Evolutionary conservation across 1,140 invertebrate genomes (phyloP).

Genomic region (Aphelenchoides fujianensis): DNA sequence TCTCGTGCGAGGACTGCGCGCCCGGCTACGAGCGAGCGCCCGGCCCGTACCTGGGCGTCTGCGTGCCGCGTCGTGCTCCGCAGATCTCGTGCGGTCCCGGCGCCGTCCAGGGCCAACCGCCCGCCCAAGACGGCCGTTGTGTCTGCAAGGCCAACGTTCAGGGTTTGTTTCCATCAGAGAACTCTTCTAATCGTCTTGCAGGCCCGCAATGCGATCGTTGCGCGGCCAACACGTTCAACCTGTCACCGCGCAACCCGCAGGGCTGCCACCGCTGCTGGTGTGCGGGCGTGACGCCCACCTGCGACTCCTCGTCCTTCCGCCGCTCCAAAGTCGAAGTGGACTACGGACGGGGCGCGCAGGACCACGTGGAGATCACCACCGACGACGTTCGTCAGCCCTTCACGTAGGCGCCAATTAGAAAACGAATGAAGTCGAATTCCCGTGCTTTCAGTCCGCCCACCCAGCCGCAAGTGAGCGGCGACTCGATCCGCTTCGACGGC

Average conservation of each 20-base stretch:
- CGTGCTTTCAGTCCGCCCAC: constrained; percentile 40
- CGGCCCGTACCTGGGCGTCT: constrained; percentile 78
- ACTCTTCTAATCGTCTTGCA: no score
- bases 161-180: constrained; percentile 66
- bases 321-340: constrained; percentile 45
- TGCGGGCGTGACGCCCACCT: constrained; percentile 73
- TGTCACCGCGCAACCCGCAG: constrained; percentile 72
- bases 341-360: constrained; percentile 52
- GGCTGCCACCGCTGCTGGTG: constrained; percentile 92
- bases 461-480: constrained; percentile 63
- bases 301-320: constrained; percentile 59
- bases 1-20: constrained; percentile 85
- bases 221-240: constrained; percentile 74
- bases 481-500: constrained; percentile 71
- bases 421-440: no score
- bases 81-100: constrained; percentile 43
- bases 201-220: constrained; percentile 79
- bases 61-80: constrained; percentile 63
- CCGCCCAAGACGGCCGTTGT: constrained; percentile 69
- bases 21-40: constrained; percentile 76
- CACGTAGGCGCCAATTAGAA: constrained; percentile 22
- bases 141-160: constrained; percentile 71
- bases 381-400: constrained; percentile 48
- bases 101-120: constrained; percentile 40
- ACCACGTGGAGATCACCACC: constrained; percentile 48